phyloP scores from a whole-genome alignment of 2,888 invertebrate species.

The Siphonodentalium dalli region DNA sequence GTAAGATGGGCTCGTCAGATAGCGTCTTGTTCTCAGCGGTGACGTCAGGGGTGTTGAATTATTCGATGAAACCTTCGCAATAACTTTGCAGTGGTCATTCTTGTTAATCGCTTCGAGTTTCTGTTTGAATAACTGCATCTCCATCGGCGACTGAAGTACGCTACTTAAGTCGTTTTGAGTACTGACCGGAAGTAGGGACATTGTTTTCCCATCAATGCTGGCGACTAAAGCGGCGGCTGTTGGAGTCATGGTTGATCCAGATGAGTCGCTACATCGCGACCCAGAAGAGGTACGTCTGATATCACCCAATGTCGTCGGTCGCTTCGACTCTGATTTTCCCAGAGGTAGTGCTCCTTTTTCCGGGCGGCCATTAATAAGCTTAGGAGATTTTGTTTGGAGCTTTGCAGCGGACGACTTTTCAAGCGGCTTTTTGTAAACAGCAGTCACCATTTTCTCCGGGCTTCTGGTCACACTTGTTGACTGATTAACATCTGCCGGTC shows the following conservation, averaged over 20 bases:
- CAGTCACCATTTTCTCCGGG: too few species aligned
- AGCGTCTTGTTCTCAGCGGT: slow-evolving; percentile 10
- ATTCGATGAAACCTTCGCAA: too few species aligned
- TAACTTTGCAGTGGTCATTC: slow-evolving; percentile 30
- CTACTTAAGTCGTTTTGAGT: slow-evolving; percentile 7
- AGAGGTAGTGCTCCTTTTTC: slow-evolving; percentile 22
- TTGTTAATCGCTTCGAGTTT: slow-evolving; percentile 28
- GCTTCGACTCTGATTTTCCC: too few species aligned
- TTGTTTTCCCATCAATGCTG: slow-evolving; percentile 54
- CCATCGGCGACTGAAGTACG: slow-evolving; percentile 33
- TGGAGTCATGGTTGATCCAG: slow-evolving; percentile 49
- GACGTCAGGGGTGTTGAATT: slow-evolving; percentile 38
- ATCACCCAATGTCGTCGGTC: slow-evolving; percentile 29
- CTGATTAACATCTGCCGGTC: too few species aligned
- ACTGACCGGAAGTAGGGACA: slow-evolving; percentile 42
- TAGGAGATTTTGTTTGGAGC: too few species aligned
- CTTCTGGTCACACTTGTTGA: too few species aligned
- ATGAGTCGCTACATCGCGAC: slow-evolving; percentile 44
- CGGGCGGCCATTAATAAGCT: too few species aligned
- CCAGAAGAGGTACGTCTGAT: slow-evolving; percentile 40
- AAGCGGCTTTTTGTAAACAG: too few species aligned
- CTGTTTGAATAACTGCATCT: slow-evolving; percentile 30
- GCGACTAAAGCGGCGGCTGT: slow-evolving; percentile 46
- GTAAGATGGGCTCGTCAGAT: slow-evolving; percentile 15
- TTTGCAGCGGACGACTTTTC: too few species aligned